Conservation (phyloP, 2,888 invertebrate species). For the Cyclophora punctaria region DNA sequence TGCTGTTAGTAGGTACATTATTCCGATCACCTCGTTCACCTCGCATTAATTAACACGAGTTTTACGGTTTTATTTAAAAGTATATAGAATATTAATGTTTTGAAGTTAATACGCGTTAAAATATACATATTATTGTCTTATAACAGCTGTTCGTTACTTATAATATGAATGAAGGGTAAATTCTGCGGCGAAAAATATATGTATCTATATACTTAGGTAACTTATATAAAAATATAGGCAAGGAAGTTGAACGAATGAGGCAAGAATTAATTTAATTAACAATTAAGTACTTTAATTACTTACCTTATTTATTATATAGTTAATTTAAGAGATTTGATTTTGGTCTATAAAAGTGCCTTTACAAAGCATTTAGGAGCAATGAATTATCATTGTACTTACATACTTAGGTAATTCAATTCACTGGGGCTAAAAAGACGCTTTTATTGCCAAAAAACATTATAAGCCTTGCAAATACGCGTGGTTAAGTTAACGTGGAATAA, state of each 20-base stretch:
- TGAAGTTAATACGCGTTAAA: not conserved
- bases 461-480: no score
- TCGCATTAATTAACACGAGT: no score
- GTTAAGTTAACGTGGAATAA: no score
- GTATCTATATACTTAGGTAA: slow-evolving; percentile 21
- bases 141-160: slow-evolving; percentile 24
- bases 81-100: slow-evolving; percentile 4
- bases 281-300: slow-evolving; percentile 4
- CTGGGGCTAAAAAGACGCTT: no score
- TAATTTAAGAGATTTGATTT: slow-evolving; percentile 5
- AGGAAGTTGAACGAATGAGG: slow-evolving; percentile 29
- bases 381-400: no score
- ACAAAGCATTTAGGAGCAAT: no score
- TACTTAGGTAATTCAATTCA: no score
- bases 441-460: no score
- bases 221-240: slow-evolving; percentile 25
- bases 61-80: no score
- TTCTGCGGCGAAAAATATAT: slow-evolving; percentile 33
- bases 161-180: slow-evolving; percentile 22
- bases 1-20: slow-evolving; percentile 27
- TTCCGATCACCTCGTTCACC: not conserved
- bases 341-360: no score
- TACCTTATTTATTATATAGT: not conserved
- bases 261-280: slow-evolving; percentile 37
- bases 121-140: slow-evolving; percentile 30